Percentiles rank a stretch among this genome's conserved stretches.
phyloP scores from a whole-genome alignment of 2,888 invertebrate genomes.

The Catocala sponsa region DNA sequence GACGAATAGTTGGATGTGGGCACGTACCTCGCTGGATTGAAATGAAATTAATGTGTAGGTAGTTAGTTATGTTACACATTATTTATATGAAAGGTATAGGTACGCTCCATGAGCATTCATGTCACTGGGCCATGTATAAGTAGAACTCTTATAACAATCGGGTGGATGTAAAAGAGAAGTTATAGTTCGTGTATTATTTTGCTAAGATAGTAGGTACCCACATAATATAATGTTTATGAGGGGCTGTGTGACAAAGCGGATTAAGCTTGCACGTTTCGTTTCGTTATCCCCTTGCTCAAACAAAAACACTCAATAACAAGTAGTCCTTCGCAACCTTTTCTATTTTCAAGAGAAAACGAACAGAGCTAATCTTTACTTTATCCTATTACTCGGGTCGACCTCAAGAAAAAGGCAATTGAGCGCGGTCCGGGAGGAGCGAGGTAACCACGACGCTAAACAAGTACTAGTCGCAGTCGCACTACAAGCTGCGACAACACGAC shows the following conservation, averaged over 20 bases:
- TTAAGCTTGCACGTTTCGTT: conserved; percentile 12
- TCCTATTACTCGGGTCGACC: conserved; percentile 81
- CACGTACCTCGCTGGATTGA: conserved; percentile 17
- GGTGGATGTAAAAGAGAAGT: not conserved
- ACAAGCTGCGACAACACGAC: conserved; percentile 76
- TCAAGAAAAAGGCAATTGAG: conserved; percentile 84
- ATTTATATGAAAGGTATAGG: not conserved
- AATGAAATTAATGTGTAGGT: conserved; percentile 26
- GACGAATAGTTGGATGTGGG: conserved; percentile 49
- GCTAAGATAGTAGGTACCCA: not conserved
- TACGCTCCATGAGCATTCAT: not conserved
- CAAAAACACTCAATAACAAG: conserved; percentile 58
- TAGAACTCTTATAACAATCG: too few species aligned
- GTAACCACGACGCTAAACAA: conserved; percentile 69
- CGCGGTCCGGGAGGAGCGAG: conserved; percentile 59
- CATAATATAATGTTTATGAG: not conserved
- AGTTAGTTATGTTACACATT: conserved; percentile 11
- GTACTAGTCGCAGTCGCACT: conserved; percentile 67
- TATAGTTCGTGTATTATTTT: not conserved
- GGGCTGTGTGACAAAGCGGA: conserved; percentile 13
- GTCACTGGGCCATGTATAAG: not conserved
- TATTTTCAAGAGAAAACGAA: conserved; percentile 75
- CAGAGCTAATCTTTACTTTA: conserved; percentile 83
- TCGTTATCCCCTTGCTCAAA: conserved; percentile 30
- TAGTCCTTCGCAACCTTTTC: conserved; percentile 67